Evolutionary conservation across 2,888 invertebrate genomes (phyloP).

Genomic region (Chloroclysta siterata): DNA sequence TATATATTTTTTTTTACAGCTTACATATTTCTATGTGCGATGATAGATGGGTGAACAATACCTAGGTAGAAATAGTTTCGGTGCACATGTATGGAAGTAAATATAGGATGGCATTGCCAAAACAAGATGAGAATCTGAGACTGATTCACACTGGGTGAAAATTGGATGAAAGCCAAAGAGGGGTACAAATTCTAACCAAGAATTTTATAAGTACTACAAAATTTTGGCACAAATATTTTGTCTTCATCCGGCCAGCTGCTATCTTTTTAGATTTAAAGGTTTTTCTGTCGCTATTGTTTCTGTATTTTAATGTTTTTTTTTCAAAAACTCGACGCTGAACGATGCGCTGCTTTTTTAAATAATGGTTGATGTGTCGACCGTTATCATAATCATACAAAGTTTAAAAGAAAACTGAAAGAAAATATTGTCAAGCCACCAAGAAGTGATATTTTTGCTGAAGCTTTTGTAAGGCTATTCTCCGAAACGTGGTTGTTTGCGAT

Average conservation of each 20-base stretch:
- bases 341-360: too few relatives aligned
- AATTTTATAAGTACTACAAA: conserved; percentile 54
- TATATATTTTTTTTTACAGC: too few relatives aligned
- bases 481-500: too few relatives aligned
- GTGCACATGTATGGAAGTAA: conserved; percentile 27
- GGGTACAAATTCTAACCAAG: conserved; percentile 62
- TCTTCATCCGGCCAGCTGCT: conserved; percentile 67
- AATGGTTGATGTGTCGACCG: too few relatives aligned
- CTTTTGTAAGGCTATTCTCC: too few relatives aligned
- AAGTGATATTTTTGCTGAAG: too few relatives aligned
- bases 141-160: conserved; percentile 65
- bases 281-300: conserved; percentile 18
- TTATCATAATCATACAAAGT: too few relatives aligned
- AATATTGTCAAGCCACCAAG: too few relatives aligned
- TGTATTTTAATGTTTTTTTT: background rate
- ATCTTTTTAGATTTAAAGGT: conserved; percentile 41
- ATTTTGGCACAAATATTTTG: conserved; percentile 76
- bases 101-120: conserved; percentile 66
- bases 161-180: conserved; percentile 75
- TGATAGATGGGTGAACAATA: background rate
- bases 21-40: too few relatives aligned
- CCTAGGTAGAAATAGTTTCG: conserved; percentile 8
- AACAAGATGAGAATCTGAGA: conserved; percentile 68
- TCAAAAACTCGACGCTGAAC: too few relatives aligned
- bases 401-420: too few relatives aligned